These are phyloP conservation scores for Bellardia bayeri DNA, from an alignment of 2,888 invertebrate species.

Conservation along the genomic window DNA sequence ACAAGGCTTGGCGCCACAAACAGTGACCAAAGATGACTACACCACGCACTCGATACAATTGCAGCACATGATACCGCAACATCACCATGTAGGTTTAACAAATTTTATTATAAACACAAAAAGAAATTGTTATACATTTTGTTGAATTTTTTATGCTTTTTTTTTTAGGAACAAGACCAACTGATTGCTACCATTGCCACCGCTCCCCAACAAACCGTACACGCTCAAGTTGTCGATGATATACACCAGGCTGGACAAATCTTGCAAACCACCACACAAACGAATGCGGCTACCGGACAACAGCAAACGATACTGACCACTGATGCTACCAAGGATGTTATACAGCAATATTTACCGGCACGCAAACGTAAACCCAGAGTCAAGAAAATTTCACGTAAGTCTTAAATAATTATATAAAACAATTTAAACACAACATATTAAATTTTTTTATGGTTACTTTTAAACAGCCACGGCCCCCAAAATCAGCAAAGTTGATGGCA, in stretches of 20 bases:
- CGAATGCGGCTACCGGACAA: conserved; percentile 79
- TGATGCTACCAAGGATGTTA: conserved; percentile 83
- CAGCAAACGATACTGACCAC: conserved; percentile 81
- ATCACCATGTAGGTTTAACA: conserved; percentile 80
- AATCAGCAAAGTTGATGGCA: conserved; percentile 83
- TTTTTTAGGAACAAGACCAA: conserved; percentile 82
- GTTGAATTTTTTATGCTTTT: background rate
- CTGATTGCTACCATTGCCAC: conserved; percentile 83
- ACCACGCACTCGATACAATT: conserved; percentile 84
- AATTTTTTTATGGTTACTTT: background rate
- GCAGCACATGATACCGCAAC: conserved; percentile 84
- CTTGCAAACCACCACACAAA: conserved; percentile 81
- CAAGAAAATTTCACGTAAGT: conserved; percentile 84
- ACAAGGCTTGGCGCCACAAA: conserved; percentile 86
- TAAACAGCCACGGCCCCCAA: conserved; percentile 81
- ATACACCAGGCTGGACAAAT: conserved; percentile 83
- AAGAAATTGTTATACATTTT: background rate
- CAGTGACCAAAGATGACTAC: conserved; percentile 84
- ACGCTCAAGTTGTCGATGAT: conserved; percentile 84
- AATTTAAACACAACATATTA: background rate
- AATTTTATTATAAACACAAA: background rate
- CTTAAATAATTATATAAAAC: background rate
- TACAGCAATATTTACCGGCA: conserved; percentile 85
- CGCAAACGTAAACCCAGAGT: conserved; percentile 86
- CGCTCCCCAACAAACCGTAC: conserved; percentile 84